These are phyloP conservation scores for Saccostrea echinata DNA, from an alignment of 1,140 invertebrate species.

Conservation along the genomic window DNA sequence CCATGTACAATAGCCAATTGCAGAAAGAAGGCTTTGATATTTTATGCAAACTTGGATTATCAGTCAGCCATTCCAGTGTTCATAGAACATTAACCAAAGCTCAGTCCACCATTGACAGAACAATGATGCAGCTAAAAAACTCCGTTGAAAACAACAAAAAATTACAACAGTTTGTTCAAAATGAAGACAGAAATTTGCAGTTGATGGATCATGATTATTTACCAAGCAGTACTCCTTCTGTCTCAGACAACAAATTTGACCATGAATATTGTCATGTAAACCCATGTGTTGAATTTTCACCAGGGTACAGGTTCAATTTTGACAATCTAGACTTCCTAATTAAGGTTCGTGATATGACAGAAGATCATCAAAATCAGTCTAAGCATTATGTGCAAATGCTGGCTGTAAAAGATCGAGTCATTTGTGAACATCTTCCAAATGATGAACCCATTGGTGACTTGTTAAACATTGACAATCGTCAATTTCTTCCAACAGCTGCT, in stretches of 20 bases:
- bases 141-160: neutral
- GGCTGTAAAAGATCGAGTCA: conserved; percentile 10
- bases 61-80: neutral
- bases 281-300: neutral
- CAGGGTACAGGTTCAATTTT: conserved; percentile 32
- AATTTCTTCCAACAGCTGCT: conserved; percentile 33
- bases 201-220: neutral
- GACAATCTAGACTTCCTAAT: conserved; percentile 31
- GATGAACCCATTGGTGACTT: conserved; percentile 10
- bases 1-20: neutral
- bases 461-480: neutral
- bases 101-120: neutral
- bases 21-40: neutral
- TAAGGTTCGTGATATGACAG: conserved; percentile 39
- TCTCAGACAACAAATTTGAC: neutral
- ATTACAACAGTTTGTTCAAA: neutral
- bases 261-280: neutral
- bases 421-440: conserved; percentile 8
- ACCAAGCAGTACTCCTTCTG: neutral
- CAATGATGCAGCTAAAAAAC: neutral
- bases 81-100: neutral
- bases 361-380: conserved; percentile 35
- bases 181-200: neutral
- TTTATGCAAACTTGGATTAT: neutral
- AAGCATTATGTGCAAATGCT: conserved; percentile 36